These are phyloP conservation scores for Gallinago nigripennis DNA, from an alignment of 2,797 vertebrate genomes.

Conservation along the genomic window DNA sequence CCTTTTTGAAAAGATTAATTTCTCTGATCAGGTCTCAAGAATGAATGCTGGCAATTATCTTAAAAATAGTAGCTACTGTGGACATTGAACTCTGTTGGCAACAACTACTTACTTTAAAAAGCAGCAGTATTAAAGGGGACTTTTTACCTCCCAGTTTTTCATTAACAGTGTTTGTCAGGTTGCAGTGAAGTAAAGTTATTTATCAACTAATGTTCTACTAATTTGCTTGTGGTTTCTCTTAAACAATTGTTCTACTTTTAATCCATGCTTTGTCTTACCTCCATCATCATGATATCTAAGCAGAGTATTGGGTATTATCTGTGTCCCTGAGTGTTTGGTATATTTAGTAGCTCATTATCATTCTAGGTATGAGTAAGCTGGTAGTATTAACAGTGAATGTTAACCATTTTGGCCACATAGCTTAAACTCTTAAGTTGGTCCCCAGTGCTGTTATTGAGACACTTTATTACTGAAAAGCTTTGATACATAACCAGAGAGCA, in stretches of 20 bases:
- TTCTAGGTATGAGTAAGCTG: slow-evolving; percentile 19
- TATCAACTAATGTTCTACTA: not conserved
- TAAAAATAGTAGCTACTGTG: not conserved
- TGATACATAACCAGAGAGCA: not conserved
- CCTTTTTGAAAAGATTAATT: not conserved
- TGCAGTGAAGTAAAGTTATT: not conserved
- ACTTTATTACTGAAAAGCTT: not conserved
- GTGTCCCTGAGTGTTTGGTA: slow-evolving; percentile 43
- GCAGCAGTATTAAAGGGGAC: not conserved
- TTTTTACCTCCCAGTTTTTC: not conserved
- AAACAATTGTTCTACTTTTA: slow-evolving; percentile 50
- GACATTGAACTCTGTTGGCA: not conserved
- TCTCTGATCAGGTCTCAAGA: not conserved
- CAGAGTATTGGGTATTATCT: slow-evolving; percentile 49
- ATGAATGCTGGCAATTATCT: not conserved
- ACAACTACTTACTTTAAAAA: not conserved
- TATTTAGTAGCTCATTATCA: slow-evolving; percentile 67
- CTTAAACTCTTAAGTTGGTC: not conserved
- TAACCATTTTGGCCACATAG: slow-evolving; percentile 7
- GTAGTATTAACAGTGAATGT: slow-evolving; percentile 32
- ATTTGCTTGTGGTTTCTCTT: slow-evolving; percentile 16
- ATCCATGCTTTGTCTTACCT: not conserved
- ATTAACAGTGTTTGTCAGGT: not conserved
- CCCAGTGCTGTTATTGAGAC: not conserved
- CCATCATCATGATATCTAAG: slow-evolving; percentile 5